phyloP scores from a whole-genome alignment of 2,888 invertebrate species.

The Muschampia plurimacula region DNA sequence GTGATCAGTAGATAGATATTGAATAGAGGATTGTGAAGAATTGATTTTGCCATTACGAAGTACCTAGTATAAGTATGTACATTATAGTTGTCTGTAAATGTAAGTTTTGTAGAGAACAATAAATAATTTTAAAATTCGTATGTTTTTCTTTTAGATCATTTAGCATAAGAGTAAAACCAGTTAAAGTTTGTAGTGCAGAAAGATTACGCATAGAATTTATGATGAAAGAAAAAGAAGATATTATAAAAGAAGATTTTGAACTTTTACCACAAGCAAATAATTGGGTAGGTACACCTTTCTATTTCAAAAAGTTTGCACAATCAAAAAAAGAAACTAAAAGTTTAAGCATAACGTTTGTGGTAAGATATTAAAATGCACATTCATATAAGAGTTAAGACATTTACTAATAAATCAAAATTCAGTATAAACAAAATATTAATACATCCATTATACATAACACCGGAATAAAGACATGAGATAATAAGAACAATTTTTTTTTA shows the following conservation, averaged over 20 bases:
- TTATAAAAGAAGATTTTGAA: too few relatives aligned
- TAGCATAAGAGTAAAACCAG: neutral
- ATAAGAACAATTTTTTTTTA: too few relatives aligned
- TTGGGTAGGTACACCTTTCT: too few relatives aligned
- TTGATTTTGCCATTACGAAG: constrained; percentile 82
- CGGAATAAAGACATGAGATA: neutral
- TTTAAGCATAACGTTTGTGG: too few relatives aligned
- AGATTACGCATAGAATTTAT: too few relatives aligned
- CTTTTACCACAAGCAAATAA: too few relatives aligned
- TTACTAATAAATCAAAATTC: neutral
- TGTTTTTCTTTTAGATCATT: neutral
- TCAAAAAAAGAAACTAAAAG: too few relatives aligned
- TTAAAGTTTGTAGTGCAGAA: too few relatives aligned
- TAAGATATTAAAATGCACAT: too few relatives aligned
- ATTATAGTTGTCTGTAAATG: constrained; percentile 80
- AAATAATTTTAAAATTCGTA: constrained; percentile 56
- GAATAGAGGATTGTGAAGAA: constrained; percentile 65
- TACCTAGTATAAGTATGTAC: constrained; percentile 83
- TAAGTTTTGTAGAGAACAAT: constrained; percentile 80
- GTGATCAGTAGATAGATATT: constrained; percentile 70
- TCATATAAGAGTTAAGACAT: neutral
- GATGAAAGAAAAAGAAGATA: too few relatives aligned
- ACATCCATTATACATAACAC: neutral
- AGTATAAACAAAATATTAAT: too few relatives aligned
- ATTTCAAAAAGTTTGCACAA: too few relatives aligned